These are phyloP conservation scores for Trididemnum clinides DNA, from an alignment of 23 tunicate species.

Conservation along the genomic window DNA sequence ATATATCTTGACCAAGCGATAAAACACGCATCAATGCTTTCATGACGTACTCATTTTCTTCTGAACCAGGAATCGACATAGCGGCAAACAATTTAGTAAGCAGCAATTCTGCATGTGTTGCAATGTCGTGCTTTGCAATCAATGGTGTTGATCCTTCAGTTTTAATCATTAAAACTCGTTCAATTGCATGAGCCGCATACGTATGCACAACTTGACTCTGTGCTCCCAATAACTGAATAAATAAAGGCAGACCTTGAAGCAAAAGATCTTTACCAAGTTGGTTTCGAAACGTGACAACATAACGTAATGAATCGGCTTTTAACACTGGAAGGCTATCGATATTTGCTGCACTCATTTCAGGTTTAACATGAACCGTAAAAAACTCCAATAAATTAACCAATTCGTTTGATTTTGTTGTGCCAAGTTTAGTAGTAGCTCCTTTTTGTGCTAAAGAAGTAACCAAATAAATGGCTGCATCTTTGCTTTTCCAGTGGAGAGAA, in stretches of 20 bases:
- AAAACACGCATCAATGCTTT: constrained; percentile 76
- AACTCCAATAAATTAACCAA: constrained; percentile 76
- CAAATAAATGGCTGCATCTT: constrained; percentile 92
- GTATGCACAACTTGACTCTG: constrained; percentile 82
- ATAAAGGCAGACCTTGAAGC: constrained; percentile 53
- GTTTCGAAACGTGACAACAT: constrained; percentile 80
- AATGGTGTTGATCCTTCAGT: constrained; percentile 42
- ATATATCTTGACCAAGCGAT: constrained; percentile 53
- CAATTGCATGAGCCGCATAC: constrained; percentile 94
- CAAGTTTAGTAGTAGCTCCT: constrained; percentile 80
- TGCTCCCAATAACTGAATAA: constrained; percentile 36
- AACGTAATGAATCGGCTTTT: constrained; percentile 82
- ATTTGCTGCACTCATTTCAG: constrained; percentile 38
- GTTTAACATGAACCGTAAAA: constrained; percentile 55
- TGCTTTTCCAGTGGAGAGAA: constrained; percentile 72
- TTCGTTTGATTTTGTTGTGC: constrained; percentile 84
- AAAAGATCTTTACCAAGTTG: constrained; percentile 63
- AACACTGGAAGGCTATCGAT: constrained; percentile 55
- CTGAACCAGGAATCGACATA: constrained; percentile 59
- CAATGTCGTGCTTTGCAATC: constrained; percentile 54
- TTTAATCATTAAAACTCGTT: constrained; percentile 80
- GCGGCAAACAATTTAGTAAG: constrained; percentile 60
- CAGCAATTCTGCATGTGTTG: constrained; percentile 55
- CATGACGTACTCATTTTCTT: constrained; percentile 92
- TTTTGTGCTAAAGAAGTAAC: constrained; percentile 94